Base-by-base conservation (phyloP, 2,888 invertebrate species). In the Octonoba sinensis region DNA sequence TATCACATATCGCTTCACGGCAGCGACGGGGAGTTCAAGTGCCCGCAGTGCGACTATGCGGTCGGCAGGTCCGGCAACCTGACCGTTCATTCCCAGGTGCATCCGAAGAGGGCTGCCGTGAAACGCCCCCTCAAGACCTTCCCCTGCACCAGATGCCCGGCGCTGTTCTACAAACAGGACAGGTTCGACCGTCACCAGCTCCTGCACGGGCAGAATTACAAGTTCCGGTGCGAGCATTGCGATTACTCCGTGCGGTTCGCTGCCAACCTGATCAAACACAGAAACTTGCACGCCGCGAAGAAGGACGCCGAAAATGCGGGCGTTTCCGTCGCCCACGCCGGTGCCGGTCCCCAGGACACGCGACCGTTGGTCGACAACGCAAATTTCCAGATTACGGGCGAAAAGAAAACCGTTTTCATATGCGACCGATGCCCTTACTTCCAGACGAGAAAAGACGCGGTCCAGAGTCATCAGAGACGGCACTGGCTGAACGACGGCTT, bases 241-340 rank as follows among this genome's bases (percentile, higher is more conserved):
- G 95, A 96, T 89, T 95, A 95, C 88, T 94, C 95, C 1, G 95
- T 95, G 0, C 94, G 94, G 86, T 94, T 94, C 88, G 94, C 93
- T 86, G 94, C 95, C 1, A 94, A 95, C 87, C 93, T 93, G 86
- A 92, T 93, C 51, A 95, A 95, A 87, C 96, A 96, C 87, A 90
- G 93, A 89, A 92, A 93, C 83, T 93, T 95, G 87, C 95, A 95
- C 88, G 79, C 83, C 12, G 84, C 71, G 85, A 83, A 84, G 15
- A 18, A 13, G 0, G 70, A 65, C n/a, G 71, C 81, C 16, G 81
- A 71, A 27, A 73, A 56, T 62, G 60, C 44, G 15, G 49, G 20
- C 1, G 46, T 56, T 15, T 15, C 66, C 22, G n/a, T 20, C 16
- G 4, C 20, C 49, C 8, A 13, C 22, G n/a, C 46, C 49, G 22